These are phyloP conservation scores for Echinarachnius parma DNA, from an alignment of 53 echinoderm and acorn worm genomes.

Conservation along the genomic window DNA sequence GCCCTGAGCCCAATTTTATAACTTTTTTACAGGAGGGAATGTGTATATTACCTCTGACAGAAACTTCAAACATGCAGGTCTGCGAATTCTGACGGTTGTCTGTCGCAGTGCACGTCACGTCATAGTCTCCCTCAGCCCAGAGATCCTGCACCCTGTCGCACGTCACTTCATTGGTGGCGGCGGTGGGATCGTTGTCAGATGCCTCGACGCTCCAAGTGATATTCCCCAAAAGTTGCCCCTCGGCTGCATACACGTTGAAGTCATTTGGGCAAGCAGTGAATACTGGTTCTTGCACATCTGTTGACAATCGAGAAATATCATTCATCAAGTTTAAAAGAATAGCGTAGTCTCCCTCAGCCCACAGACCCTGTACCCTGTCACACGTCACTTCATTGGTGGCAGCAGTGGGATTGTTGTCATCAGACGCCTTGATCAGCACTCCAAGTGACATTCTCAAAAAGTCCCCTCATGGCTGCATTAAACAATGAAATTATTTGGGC, in stretches of 20 bases:
- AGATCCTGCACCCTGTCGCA: slow-evolving; percentile 43
- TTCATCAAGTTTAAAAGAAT: too few species aligned
- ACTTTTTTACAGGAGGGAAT: too few species aligned
- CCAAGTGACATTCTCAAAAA: too few species aligned
- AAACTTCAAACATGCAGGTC: slow-evolving; percentile 45
- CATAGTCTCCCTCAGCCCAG: slow-evolving; percentile 47
- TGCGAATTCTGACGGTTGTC: slow-evolving; percentile 50
- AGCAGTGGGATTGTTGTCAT: too few species aligned
- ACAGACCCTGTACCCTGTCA: too few species aligned
- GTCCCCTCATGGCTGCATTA: too few species aligned
- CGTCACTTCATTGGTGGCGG: slow-evolving; percentile 29
- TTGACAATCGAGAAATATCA: too few species aligned
- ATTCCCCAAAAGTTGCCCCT: slow-evolving; percentile 4
- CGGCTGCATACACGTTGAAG: slow-evolving; percentile 27
- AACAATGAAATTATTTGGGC: too few species aligned
- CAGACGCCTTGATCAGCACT: too few species aligned
- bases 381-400: too few species aligned
- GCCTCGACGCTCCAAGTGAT: slow-evolving; percentile 56
- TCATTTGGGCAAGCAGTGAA: slow-evolving; percentile 62
- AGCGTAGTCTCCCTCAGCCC: too few species aligned
- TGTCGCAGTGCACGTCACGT: slow-evolving; percentile 46
- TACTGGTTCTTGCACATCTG: slow-evolving; percentile 44
- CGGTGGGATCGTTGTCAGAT: slow-evolving; percentile 51
- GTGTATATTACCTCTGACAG: slow-evolving; percentile 70
- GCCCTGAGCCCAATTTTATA: too few species aligned